Percentiles rank a stretch among this genome's conserved stretches.
Conservation (phyloP, 2,113 vertebrate genomes). For the Sprattus sprattus region DNA sequence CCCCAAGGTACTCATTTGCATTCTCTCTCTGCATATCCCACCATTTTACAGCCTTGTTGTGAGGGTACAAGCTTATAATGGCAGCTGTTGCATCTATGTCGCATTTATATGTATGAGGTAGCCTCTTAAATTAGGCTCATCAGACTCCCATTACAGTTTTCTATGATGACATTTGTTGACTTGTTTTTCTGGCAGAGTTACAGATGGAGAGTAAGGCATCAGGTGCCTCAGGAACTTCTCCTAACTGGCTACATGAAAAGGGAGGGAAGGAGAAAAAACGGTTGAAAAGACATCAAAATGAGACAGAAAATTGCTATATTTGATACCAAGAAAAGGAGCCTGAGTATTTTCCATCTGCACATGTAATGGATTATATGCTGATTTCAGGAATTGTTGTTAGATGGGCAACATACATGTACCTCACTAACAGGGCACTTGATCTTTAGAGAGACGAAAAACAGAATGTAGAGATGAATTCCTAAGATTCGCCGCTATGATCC, state of each 20-base stretch:
- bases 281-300: slow-evolving; percentile 41
- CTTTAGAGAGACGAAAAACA: neutral
- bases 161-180: neutral
- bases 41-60: neutral
- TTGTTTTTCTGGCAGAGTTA: neutral
- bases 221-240: neutral
- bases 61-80: neutral
- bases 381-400: neutral
- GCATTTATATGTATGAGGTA: neutral
- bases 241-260: neutral
- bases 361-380: neutral
- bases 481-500: neutral
- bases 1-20: neutral
- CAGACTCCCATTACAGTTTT: neutral
- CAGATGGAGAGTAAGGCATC: neutral
- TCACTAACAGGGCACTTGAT: neutral
- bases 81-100: neutral
- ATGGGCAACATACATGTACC: neutral
- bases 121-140: neutral
- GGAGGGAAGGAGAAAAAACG: neutral
- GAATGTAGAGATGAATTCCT: neutral
- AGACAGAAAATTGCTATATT: slow-evolving; percentile 26
- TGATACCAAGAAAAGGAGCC: neutral
- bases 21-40: neutral
- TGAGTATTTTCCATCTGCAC: neutral